A percentile compares a stretch with the other conserved stretches of the same genome.
Conservation (phyloP, 2,113 vertebrate genomes). For the Okapia johnstoni region DNA sequence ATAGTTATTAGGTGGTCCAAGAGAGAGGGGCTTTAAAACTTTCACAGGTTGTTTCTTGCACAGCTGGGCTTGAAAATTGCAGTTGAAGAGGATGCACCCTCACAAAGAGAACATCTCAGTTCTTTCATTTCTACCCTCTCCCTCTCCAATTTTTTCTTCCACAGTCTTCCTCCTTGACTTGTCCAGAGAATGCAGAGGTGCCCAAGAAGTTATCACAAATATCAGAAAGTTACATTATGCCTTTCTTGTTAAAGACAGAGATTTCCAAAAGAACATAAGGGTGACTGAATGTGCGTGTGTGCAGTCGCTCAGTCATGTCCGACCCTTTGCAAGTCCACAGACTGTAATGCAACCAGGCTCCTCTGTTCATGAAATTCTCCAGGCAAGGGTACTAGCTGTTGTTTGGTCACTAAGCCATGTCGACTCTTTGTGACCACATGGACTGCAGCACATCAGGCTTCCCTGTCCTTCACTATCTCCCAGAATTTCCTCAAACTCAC, state of each 20-base stretch:
- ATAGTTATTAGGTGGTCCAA: not conserved
- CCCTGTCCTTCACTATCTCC: not conserved
- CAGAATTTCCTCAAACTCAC: not conserved
- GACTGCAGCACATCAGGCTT: not conserved
- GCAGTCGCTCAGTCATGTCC: not conserved
- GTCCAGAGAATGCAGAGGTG: not conserved
- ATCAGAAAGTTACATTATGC: not conserved
- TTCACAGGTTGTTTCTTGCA: not conserved
- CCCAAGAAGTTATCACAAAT: not conserved
- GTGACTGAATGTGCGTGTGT: not conserved
- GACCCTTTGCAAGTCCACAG: not conserved
- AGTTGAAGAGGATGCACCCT: not conserved
- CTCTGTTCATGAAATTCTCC: not conserved
- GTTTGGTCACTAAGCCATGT: not conserved
- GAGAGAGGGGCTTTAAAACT: not conserved
- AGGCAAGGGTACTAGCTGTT: not conserved
- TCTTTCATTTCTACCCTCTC: not conserved
- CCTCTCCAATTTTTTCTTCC: not conserved
- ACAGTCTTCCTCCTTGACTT: not conserved
- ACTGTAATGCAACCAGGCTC: not conserved
- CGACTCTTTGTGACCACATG: not conserved
- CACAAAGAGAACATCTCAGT: not conserved
- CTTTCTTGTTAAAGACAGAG: not conserved
- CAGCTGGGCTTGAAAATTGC: not conserved
- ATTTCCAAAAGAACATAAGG: not conserved